Percentiles rank a stretch among this genome's conserved stretches.
Conservation (phyloP, 2,797 vertebrate genomes). For the Fratercula arctica region DNA sequence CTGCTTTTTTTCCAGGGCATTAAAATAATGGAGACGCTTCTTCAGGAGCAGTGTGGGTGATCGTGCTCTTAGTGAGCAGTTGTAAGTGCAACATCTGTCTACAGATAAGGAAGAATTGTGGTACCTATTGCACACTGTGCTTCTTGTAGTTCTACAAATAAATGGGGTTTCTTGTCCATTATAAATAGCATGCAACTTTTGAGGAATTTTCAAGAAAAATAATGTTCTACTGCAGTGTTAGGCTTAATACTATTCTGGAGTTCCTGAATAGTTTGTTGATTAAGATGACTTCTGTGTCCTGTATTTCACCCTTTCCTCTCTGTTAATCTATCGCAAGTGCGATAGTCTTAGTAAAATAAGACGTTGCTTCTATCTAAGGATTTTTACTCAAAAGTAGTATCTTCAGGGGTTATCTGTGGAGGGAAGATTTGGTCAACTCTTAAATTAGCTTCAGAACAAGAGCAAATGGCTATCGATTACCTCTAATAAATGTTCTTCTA, state of each 20-base stretch:
- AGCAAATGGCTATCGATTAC: constrained; percentile 52
- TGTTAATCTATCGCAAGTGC: not conserved
- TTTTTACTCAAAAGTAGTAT: not conserved
- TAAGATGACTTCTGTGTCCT: not conserved
- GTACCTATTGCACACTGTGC: not conserved
- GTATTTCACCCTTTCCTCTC: not conserved
- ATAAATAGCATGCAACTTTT: constrained; percentile 15
- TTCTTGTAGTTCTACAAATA: not conserved
- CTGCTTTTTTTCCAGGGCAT: constrained; percentile 70
- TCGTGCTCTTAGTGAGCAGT: constrained; percentile 32
- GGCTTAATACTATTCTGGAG: not conserved
- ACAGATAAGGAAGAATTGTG: too few relatives aligned
- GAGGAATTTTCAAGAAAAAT: not conserved
- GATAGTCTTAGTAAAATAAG: constrained; percentile 11
- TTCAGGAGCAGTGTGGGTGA: constrained; percentile 74
- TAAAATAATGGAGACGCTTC: constrained; percentile 77
- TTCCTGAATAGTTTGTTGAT: not conserved
- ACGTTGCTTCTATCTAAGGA: not conserved
- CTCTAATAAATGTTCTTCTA: constrained; percentile 28
- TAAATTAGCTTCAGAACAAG: constrained; percentile 50
- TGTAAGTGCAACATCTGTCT: constrained; percentile 23
- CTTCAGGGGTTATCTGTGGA: constrained; percentile 23
- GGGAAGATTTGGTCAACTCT: constrained; percentile 19
- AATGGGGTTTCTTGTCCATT: constrained; percentile 5
- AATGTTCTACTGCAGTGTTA: not conserved